phyloP scores from a whole-genome alignment of 2,113 vertebrate genomes.

The Odontophorus gujanensis region DNA sequence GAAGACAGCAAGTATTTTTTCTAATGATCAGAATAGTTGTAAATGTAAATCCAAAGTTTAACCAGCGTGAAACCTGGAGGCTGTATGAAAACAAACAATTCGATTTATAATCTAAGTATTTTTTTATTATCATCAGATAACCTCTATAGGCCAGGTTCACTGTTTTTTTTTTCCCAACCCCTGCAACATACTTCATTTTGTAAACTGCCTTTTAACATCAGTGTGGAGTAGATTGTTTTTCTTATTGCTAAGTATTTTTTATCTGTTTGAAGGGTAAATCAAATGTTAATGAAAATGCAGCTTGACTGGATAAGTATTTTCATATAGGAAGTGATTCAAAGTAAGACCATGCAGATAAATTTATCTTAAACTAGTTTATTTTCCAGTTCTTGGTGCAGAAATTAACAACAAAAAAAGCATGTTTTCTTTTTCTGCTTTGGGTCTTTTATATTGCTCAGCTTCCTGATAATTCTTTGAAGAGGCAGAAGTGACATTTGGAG shows the following conservation, averaged over 20 bases:
- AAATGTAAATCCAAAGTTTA: background rate
- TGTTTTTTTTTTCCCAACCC: background rate
- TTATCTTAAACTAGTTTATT: background rate
- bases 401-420: background rate
- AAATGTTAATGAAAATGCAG: background rate
- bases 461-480: background rate
- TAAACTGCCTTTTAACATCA: background rate
- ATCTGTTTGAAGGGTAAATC: background rate
- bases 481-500: background rate
- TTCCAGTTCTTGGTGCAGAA: background rate
- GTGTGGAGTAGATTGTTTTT: background rate
- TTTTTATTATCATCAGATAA: background rate
- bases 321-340: background rate
- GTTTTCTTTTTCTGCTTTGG: background rate
- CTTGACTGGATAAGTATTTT: background rate
- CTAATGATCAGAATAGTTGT: background rate
- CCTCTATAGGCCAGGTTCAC: background rate
- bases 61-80: background rate
- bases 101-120: background rate
- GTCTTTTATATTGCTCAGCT: background rate
- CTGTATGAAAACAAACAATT: background rate
- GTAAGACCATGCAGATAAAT: background rate
- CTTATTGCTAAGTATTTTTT: background rate
- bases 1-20: background rate
- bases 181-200: background rate